Evolutionary conservation across 2,797 vertebrate species (phyloP).

Genomic region (Siniperca scherzeri): DNA sequence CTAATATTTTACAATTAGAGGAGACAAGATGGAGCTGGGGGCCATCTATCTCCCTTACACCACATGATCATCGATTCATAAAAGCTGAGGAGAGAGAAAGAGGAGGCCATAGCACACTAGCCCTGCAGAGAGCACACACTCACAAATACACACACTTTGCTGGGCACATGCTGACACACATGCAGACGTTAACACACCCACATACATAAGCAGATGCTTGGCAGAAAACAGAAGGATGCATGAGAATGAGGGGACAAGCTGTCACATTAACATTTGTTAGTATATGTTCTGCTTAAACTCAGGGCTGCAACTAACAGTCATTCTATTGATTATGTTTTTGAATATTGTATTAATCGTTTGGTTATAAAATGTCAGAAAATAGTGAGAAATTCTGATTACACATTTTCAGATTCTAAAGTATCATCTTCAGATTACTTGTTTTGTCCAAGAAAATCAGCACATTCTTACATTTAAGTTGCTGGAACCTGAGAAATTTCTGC

Average conservation of each 20-base stretch:
- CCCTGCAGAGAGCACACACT: conserved; percentile 52
- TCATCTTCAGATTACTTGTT: neutral
- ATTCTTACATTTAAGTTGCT: neutral
- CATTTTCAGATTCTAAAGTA: neutral
- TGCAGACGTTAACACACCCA: conserved; percentile 43
- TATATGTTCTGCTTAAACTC: conserved; percentile 36
- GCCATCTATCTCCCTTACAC: conserved; percentile 99
- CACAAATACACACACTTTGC: conserved; percentile 44
- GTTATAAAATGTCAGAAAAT: neutral
- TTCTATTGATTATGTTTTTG: no score
- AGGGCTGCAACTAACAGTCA: neutral
- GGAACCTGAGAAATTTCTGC: neutral
- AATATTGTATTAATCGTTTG: neutral
- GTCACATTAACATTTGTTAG: conserved; percentile 64
- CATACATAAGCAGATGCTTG: conserved; percentile 56
- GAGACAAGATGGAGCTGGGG: conserved; percentile 99
- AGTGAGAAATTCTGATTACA: neutral
- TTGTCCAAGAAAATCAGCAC: neutral
- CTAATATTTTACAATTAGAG: conserved; percentile 99
- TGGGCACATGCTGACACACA: conserved; percentile 37
- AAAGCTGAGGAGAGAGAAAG: conserved; percentile 91
- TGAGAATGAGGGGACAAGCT: conserved; percentile 62
- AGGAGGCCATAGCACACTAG: conserved; percentile 71
- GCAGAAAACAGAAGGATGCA: conserved; percentile 62
- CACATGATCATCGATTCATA: conserved; percentile 99